Evolutionary conservation across 2,113 vertebrate species (phyloP), one percentile per base, ranked within the genome.

Genomic region (Ceuthmochares aereus): DNA sequence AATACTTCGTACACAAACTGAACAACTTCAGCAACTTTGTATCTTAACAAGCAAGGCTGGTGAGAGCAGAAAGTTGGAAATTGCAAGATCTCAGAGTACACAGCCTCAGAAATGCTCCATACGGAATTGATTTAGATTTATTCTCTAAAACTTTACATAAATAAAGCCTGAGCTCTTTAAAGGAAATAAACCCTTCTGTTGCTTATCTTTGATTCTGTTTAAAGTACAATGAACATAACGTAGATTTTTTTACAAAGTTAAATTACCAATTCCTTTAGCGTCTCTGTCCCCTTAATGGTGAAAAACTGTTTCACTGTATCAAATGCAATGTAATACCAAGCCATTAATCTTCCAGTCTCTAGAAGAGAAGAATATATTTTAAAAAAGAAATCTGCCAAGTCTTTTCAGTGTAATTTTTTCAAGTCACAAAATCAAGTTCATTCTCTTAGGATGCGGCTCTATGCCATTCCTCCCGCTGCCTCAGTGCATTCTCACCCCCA

Each of bases 291-390:
- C 66, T 95, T 96, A 81, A 99, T 97, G 81, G 91, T 93, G 96
- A 95, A 98, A 98, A 99, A 99, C 72, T 98, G 98, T 95, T 98
- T 99, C 98, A 99, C 99, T 82, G 99, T 99, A 84, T 99, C 98
- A 97, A 99, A 99, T 29, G 99, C 99, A 93, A 99, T 98, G 87
- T 98, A 99, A 97, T 99, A 99, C 92, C 99, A 98, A 0, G 99
- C 99, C 99, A 99, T 99, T 93, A 99, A 97, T 97, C 97, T 98
- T 95, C 99, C 99, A 22, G 98, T 98, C 83, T 99, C 99, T 99
- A 96, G 77, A 45, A 82, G 84, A 89, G 90, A 97, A 97, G 36
- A 96, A 69, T 17, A 82, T 45, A 67, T 7, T 12, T 86, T 83
- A 47, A 79, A 89, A 75, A 88, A 49, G 15, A 63, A 36, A 68